Conservation (phyloP, 1,140 invertebrate genomes). For the Zaprionus taronus region DNA sequence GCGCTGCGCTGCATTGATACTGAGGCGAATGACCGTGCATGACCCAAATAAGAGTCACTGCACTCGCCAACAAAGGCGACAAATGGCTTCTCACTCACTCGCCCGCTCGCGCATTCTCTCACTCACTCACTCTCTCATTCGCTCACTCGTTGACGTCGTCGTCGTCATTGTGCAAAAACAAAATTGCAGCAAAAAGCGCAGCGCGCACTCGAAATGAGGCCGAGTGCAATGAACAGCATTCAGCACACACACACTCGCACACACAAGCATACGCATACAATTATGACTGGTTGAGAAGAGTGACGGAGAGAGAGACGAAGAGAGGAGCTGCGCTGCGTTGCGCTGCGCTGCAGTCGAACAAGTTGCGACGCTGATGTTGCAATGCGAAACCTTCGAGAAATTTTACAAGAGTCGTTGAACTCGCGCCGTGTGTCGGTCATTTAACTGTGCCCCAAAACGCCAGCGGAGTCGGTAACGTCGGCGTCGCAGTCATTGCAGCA, state of each 20-base stretch:
- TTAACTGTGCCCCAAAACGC: slow-evolving; percentile 65
- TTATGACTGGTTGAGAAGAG: not conserved
- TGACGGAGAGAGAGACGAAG: slow-evolving; percentile 23
- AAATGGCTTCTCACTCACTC: slow-evolving; percentile 42
- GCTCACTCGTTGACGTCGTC: slow-evolving; percentile 32
- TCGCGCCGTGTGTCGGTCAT: slow-evolving; percentile 59
- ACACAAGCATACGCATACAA: slow-evolving; percentile 5
- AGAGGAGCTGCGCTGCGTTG: slow-evolving; percentile 22
- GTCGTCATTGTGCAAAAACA: slow-evolving; percentile 62
- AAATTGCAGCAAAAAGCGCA: slow-evolving; percentile 69
- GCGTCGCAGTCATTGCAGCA: slow-evolving; percentile 46
- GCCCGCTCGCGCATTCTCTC: slow-evolving; percentile 3
- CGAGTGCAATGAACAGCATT: slow-evolving; percentile 84
- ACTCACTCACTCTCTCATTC: slow-evolving; percentile 1
- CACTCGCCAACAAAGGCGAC: slow-evolving; percentile 74
- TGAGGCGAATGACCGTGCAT: slow-evolving; percentile 85
- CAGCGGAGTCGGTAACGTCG: slow-evolving; percentile 19
- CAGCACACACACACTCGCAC: slow-evolving; percentile 57
- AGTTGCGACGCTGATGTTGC: slow-evolving; percentile 72
- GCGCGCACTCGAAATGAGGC: slow-evolving; percentile 68
- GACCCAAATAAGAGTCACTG: slow-evolving; percentile 85
- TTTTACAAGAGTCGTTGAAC: slow-evolving; percentile 83
- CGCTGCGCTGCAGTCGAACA: slow-evolving; percentile 59
- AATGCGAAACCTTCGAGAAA: slow-evolving; percentile 84
- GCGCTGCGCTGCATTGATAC: slow-evolving; percentile 40